Percentiles rank a stretch among this genome's conserved stretches.
Evolutionary conservation across 2,113 vertebrate species (phyloP).

Genomic region (Tautogolabrus adspersus): DNA sequence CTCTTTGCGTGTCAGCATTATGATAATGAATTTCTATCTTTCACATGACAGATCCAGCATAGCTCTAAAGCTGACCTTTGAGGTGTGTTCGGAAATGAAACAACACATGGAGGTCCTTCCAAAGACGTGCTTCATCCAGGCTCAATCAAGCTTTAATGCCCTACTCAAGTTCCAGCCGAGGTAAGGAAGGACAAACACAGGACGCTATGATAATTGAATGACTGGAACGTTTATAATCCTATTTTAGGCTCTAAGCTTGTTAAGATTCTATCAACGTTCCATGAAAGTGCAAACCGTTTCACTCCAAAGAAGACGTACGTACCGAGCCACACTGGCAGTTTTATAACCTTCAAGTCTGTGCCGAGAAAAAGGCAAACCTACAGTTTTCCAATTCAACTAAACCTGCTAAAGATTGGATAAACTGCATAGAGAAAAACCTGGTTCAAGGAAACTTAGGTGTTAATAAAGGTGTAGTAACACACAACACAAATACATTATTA

Average conservation of each 20-base stretch:
- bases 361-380: not conserved
- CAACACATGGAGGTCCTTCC: constrained; percentile 92
- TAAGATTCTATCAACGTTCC: constrained; percentile 54
- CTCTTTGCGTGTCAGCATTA: not conserved
- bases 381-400: not conserved
- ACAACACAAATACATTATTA: too few relatives aligned
- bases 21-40: constrained; percentile 10
- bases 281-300: constrained; percentile 43
- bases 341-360: constrained; percentile 1
- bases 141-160: constrained; percentile 85
- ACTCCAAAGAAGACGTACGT: constrained; percentile 28
- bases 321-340: not conserved
- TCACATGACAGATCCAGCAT: constrained; percentile 85
- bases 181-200: constrained; percentile 78
- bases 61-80: constrained; percentile 86
- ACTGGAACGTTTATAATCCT: constrained; percentile 58
- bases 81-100: constrained; percentile 88
- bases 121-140: constrained; percentile 87
- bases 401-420: not conserved
- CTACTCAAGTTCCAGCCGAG: constrained; percentile 93
- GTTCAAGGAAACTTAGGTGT: not conserved
- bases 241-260: constrained; percentile 58
- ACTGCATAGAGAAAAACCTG: not conserved
- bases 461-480: too few relatives aligned
- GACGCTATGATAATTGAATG: constrained; percentile 59